A percentile compares a stretch with the other conserved stretches of the same genome.
phyloP scores from a whole-genome alignment of 2,888 invertebrate genomes.

The Octonoba sinensis region DNA sequence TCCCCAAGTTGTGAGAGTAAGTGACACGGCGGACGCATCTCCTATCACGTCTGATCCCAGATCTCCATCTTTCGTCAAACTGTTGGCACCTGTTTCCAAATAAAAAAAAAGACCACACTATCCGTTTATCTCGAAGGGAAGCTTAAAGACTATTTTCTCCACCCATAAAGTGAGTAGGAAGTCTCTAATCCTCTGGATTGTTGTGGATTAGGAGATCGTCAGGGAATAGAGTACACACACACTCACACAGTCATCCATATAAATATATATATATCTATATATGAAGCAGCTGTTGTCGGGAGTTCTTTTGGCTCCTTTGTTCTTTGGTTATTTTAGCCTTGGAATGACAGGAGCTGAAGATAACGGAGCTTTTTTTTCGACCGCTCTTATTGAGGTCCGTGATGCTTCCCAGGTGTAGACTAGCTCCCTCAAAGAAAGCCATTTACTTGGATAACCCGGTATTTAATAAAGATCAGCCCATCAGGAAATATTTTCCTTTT shows the following conservation, averaged over 20 bases:
- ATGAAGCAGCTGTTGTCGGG: constrained; percentile 9
- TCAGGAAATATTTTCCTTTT: too few relatives aligned
- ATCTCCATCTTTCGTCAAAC: constrained; percentile 14
- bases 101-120: constrained; percentile 11
- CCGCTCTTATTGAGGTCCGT: constrained; percentile 10
- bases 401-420: constrained; percentile 29
- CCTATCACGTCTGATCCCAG: too few relatives aligned
- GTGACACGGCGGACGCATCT: too few relatives aligned
- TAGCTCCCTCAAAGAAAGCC: too few relatives aligned
- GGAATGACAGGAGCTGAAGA: constrained; percentile 27
- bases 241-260: constrained; percentile 1
- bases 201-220: constrained; percentile 34
- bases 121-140: constrained; percentile 31
- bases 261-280: too few relatives aligned
- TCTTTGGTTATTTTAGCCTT: constrained; percentile 36
- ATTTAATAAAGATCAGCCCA: constrained; percentile 14
- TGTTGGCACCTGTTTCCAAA: constrained; percentile 30
- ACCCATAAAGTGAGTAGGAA: constrained; percentile 21
- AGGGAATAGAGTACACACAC: constrained; percentile 25
- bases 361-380: constrained; percentile 25
- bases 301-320: not conserved
- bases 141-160: constrained; percentile 21
- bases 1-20: too few relatives aligned
- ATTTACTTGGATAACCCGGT: too few relatives aligned
- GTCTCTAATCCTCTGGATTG: constrained; percentile 33